These are phyloP conservation scores for Herpetotheres cachinnans DNA, from an alignment of 2,113 vertebrate species.

Conservation along the genomic window DNA sequence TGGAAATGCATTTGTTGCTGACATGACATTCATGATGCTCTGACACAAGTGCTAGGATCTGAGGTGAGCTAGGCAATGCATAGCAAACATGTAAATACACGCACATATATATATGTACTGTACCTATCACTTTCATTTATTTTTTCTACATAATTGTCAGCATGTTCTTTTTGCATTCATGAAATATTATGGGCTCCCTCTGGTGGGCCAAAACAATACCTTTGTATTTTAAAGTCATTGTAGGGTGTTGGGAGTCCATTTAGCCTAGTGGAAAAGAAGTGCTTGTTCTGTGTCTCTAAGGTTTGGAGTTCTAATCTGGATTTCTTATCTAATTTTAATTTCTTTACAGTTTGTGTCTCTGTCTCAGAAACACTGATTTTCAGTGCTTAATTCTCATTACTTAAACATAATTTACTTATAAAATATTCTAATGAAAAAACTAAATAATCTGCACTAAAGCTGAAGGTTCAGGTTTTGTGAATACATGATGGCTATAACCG, in stretches of 20 bases:
- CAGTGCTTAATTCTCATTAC: neutral
- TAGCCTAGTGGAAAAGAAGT: neutral
- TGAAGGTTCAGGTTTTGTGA: neutral
- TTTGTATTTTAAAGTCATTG: neutral
- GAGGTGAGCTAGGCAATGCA: neutral
- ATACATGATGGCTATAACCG: neutral
- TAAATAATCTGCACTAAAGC: neutral
- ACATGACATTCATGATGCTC: neutral
- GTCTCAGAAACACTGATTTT: neutral
- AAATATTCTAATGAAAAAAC: neutral
- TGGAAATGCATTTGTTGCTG: neutral
- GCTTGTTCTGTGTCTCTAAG: neutral
- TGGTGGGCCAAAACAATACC: conserved; percentile 52
- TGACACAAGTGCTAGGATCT: neutral
- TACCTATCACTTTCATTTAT: neutral
- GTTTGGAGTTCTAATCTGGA: neutral
- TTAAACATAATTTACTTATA: neutral
- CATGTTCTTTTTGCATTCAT: neutral
- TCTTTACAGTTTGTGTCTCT: neutral
- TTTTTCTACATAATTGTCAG: neutral
- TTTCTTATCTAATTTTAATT: neutral
- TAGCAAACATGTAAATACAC: neutral
- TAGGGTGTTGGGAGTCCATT: neutral
- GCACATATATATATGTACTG: neutral
- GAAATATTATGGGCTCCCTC: conserved; percentile 66